Evolutionary conservation across 2,888 invertebrate genomes (phyloP), one percentile per base, ranked within the genome.

Genomic region (Poecilus cupreus): DNA sequence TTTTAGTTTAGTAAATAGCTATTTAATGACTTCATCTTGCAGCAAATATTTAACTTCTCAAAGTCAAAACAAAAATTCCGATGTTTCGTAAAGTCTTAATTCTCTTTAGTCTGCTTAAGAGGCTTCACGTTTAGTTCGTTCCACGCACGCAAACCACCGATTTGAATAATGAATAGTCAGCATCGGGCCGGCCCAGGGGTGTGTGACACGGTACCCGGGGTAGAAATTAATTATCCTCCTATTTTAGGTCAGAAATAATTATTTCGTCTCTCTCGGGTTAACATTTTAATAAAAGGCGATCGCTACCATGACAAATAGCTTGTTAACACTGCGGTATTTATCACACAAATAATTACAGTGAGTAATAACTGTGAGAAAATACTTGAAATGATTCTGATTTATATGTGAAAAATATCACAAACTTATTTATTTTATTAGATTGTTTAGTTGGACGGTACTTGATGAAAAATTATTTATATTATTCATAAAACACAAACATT

Each of bases 271-370:
- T 54, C n/a, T 54, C 13, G 54, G 54, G n/a, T 54, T 16, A 54
- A 22, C 54, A 54, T 54, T 54, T 22, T 54, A 54, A 54, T 54
- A 54, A 54, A 20, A 54, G 54, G 6, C 54, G 54, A 22, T 54
- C 20, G 54, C 10, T 49, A 18, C 18, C 82, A 86, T 85, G 86
- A 86, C 86, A 85, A 85, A 86, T 86, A 82, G 85, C 85, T 86
- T 85, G 85, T 86, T 85, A 85, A 83, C 84, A 83, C 75, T 82
- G 81, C 82, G 82, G 83, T 85, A 86, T 86, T 86, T 85, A 85
- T 86, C 43, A 43, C 11, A 43, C 43, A 43, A 43, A 43, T 43
- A 43, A 43, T 43, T 43, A 43, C 43, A 10, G n/a, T 43, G 43
- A 11, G 43, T n/a, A n/a, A 43, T 2, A n/a, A 43, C 2, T 43